A percentile compares a stretch with the other conserved stretches of the same genome.
Conservation (phyloP, 2,113 vertebrate species). For the Varanus komodoensis region DNA sequence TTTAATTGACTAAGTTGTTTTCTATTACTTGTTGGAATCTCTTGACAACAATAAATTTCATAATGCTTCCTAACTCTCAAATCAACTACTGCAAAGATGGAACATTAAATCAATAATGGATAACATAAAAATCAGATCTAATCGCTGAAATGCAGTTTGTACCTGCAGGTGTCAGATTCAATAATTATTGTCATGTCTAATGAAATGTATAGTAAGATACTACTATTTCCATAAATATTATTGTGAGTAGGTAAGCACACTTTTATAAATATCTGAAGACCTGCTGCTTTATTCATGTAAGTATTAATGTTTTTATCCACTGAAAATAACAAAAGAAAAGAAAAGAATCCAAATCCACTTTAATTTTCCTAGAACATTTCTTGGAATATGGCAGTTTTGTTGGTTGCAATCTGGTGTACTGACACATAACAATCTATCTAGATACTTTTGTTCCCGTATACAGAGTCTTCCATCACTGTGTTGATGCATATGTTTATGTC, state of each 20-base stretch:
- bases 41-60: conserved; percentile 61
- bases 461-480: not conserved
- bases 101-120: conserved; percentile 64
- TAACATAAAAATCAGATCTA: conserved; percentile 55
- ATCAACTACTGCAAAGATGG: conserved; percentile 54
- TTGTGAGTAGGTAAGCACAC: conserved; percentile 22
- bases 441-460: conserved; percentile 26
- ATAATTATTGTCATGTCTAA: conserved; percentile 47
- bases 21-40: conserved; percentile 60
- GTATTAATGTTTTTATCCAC: not conserved
- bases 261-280: conserved; percentile 44
- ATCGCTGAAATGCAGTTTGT: conserved; percentile 41
- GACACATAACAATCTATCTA: not conserved
- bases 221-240: conserved; percentile 53
- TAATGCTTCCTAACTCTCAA: conserved; percentile 63
- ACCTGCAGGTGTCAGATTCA: conserved; percentile 40
- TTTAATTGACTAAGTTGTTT: conserved; percentile 67
- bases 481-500: not conserved
- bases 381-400: conserved; percentile 30
- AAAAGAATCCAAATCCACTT: not conserved
- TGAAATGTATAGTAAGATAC: conserved; percentile 40
- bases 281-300: not conserved
- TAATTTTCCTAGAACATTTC: conserved; percentile 12
- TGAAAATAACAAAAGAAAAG: not conserved
- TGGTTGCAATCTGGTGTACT: not conserved